Evolutionary conservation across 2,113 vertebrate genomes (phyloP).

Genomic region (Lophotis ruficrista): DNA sequence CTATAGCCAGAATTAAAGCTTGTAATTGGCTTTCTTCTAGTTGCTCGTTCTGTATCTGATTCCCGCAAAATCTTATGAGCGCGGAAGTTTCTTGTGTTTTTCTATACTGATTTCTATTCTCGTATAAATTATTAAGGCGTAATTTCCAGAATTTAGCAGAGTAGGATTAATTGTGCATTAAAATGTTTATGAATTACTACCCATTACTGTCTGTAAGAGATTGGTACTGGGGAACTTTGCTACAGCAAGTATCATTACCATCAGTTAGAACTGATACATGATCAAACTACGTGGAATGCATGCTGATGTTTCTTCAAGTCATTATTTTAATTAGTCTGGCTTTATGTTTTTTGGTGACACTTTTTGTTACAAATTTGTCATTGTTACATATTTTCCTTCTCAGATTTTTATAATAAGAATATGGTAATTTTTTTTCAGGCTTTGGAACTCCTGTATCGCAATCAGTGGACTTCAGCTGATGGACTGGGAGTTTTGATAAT

Average conservation of each 20-base stretch:
- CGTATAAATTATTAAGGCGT: not conserved
- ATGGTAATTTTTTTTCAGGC: constrained; percentile 68
- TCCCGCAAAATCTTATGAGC: not conserved
- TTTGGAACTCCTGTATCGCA: constrained; percentile 89
- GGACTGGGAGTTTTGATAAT: constrained; percentile 93
- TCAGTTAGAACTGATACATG: not conserved
- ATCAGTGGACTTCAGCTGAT: constrained; percentile 91
- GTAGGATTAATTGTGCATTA: not conserved
- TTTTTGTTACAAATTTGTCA: not conserved
- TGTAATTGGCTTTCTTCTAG: not conserved
- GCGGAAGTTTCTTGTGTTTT: not conserved
- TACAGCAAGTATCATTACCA: not conserved
- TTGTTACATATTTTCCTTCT: not conserved
- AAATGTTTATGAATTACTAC: not conserved
- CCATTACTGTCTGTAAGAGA: not conserved
- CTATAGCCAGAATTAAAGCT: not conserved
- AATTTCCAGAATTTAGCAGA: not conserved
- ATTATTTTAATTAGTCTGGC: not conserved
- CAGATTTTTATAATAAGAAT: not conserved
- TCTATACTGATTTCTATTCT: not conserved
- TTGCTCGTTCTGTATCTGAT: not conserved
- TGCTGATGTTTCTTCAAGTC: not conserved
- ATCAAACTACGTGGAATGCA: not conserved
- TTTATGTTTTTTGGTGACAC: not conserved
- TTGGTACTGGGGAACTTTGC: not conserved